Conservation (phyloP, 92 coral and sea anemone genomes). For the Heteractis magnifica region DNA sequence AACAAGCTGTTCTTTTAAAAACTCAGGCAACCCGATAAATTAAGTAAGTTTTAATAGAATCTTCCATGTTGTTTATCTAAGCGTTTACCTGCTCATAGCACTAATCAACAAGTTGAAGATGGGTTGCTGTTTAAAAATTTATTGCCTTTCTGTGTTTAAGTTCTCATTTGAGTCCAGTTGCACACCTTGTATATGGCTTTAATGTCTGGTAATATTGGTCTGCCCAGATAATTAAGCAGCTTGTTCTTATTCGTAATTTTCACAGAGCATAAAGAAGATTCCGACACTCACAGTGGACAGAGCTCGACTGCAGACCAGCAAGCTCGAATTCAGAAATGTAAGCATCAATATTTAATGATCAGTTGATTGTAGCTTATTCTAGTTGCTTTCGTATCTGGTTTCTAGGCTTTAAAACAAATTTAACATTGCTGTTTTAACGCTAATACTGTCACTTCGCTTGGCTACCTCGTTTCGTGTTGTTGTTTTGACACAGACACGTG, state of each 20-base stretch:
- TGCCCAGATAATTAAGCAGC: conserved; percentile 7
- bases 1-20: conserved; percentile 2
- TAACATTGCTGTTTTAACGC: neutral
- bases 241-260: conserved; percentile 19
- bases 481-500: conserved; percentile 88
- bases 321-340: conserved; percentile 63
- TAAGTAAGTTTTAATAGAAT: conserved; percentile 38
- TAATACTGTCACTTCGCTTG: conserved; percentile 3
- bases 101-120: conserved; percentile 85
- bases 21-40: conserved; percentile 8
- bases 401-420: neutral
- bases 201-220: neutral
- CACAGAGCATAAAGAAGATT: conserved; percentile 84
- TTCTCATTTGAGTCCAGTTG: conserved; percentile 60
- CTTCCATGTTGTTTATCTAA: conserved; percentile 40
- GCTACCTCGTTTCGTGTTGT: conserved; percentile 40
- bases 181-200: conserved; percentile 39
- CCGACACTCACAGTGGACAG: conserved; percentile 67
- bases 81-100: conserved; percentile 48
- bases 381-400: neutral
- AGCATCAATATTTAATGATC: conserved; percentile 83
- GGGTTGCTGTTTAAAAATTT: conserved; percentile 81
- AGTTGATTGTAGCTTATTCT: conserved; percentile 20
- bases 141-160: conserved; percentile 79
- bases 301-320: conserved; percentile 71